Base-by-base conservation (phyloP, 2,113 vertebrate species). In the Aythya baeri region DNA sequence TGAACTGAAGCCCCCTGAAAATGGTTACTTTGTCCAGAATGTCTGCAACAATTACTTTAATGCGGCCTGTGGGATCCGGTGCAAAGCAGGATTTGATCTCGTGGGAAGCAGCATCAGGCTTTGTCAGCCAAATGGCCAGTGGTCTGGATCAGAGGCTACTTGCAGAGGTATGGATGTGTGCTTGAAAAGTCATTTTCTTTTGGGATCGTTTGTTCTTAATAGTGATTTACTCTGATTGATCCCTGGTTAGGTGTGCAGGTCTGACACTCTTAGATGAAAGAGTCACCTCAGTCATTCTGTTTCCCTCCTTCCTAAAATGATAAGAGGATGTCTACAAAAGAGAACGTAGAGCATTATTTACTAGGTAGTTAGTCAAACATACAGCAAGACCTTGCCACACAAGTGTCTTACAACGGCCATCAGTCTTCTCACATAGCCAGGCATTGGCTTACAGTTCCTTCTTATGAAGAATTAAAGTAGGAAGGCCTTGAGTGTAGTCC, bases 21-120 rank as follows among this genome's bases (percentile, higher is more conserved):
- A 99, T 55, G 99, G 99, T 86, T 98, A 99, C 96, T 99, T 99
- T 92, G 97, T 99, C 95, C 99, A 99, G 93, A 99, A 99, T 63
- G 97, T 98, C 57, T 99, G 99, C 83, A 99, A 99, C 97, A 99
- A 99, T 97, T 98, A 99, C 93, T 99, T 99, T 66, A 99, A 99
- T 16, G 98, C 99, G 29, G 99, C 99, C 34, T 99, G 99, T 31
- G 99, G 99, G 27, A 98, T 99, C 65, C 98, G 98, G 22, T 99
- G 99, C 93, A 98, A 98, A 95, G 96, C 98, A 8, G 99, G 99
- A 38, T 99, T 98, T 97, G 99, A 99, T 94, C 98, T 99, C 0
- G 98, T 99, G 90, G 99, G 99, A 90, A 99, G 98, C 71, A 97
- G 98, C 93, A 99, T 99, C 95, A 96, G 99, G 32, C 97, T 99